Conservation (phyloP, 1,140 invertebrate genomes). For the Aplysia californica region DNA sequence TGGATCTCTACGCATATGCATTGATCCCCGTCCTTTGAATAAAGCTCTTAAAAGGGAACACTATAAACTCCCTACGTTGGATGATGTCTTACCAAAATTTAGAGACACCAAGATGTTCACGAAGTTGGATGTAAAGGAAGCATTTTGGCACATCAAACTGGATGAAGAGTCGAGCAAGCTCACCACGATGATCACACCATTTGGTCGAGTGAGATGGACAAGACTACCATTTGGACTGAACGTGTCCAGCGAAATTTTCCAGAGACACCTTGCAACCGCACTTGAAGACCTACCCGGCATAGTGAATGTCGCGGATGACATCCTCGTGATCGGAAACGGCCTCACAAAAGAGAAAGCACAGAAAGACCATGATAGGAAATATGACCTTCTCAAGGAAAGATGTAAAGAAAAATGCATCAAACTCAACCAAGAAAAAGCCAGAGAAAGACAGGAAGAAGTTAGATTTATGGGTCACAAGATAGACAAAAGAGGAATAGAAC, state of each 20-base stretch:
- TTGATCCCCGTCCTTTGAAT: constrained; percentile 40
- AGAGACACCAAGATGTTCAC: constrained; percentile 38
- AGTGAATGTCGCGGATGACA: constrained; percentile 29
- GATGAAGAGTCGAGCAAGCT: constrained; percentile 43
- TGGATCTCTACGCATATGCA: constrained; percentile 37
- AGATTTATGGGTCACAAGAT: constrained; percentile 46
- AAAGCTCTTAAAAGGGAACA: constrained; percentile 33
- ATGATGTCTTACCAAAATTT: constrained; percentile 44
- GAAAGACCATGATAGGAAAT: constrained; percentile 15
- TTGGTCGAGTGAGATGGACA: constrained; percentile 37
- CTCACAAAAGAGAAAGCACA: background rate
- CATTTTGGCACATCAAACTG: constrained; percentile 47
- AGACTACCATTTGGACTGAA: constrained; percentile 44
- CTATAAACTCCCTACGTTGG: constrained; percentile 32
- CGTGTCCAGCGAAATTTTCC: no score
- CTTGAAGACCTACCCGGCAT: constrained; percentile 20
- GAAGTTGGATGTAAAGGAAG: constrained; percentile 41
- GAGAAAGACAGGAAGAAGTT: constrained; percentile 28
- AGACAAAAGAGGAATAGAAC: constrained; percentile 41
- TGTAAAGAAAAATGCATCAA: constrained; percentile 29
- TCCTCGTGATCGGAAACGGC: constrained; percentile 30
- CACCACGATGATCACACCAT: constrained; percentile 29
- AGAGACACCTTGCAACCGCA: constrained; percentile 40
- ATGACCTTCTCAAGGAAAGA: constrained; percentile 1
- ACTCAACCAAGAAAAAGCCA: constrained; percentile 38